These are phyloP conservation scores for Myotis myotis DNA, from an alignment of 2,797 vertebrate species.

Conservation along the genomic window DNA sequence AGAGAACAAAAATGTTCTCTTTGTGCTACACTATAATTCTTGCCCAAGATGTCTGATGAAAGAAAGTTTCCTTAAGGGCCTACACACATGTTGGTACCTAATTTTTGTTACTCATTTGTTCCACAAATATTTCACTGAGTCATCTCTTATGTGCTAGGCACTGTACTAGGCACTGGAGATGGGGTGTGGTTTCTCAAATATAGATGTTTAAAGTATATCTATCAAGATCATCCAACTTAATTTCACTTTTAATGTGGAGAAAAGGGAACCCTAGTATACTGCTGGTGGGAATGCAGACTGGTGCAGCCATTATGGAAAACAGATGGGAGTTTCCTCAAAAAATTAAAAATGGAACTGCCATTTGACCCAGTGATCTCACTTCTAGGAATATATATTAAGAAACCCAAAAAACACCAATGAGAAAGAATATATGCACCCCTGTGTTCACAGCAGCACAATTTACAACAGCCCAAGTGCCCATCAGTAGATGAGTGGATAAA, in stretches of 20 bases:
- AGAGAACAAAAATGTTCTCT: constrained; percentile 14
- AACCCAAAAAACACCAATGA: too few relatives aligned
- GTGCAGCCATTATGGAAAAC: too few relatives aligned
- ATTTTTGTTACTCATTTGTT: constrained; percentile 5
- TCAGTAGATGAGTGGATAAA: too few relatives aligned
- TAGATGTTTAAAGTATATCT: not conserved
- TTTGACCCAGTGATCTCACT: too few relatives aligned
- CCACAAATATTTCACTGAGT: constrained; percentile 35
- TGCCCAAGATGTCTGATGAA: not conserved
- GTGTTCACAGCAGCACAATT: too few relatives aligned
- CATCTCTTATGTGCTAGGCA: not conserved
- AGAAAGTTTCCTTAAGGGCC: not conserved
- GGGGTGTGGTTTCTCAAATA: not conserved
- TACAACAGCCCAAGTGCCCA: too few relatives aligned
- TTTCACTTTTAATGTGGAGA: not conserved
- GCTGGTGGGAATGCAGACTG: too few relatives aligned
- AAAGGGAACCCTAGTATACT: too few relatives aligned
- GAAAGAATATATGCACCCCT: too few relatives aligned
- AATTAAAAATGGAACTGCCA: too few relatives aligned
- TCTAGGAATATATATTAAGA: too few relatives aligned
- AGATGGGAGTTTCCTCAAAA: not conserved
- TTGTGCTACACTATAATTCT: not conserved
- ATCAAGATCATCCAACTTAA: constrained; percentile 22
- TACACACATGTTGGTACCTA: not conserved
- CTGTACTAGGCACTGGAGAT: not conserved